Evolutionary conservation across 2,113 vertebrate species (phyloP), one percentile per base, ranked within the genome.

Genomic region (Hyperoodon ampullatus): DNA sequence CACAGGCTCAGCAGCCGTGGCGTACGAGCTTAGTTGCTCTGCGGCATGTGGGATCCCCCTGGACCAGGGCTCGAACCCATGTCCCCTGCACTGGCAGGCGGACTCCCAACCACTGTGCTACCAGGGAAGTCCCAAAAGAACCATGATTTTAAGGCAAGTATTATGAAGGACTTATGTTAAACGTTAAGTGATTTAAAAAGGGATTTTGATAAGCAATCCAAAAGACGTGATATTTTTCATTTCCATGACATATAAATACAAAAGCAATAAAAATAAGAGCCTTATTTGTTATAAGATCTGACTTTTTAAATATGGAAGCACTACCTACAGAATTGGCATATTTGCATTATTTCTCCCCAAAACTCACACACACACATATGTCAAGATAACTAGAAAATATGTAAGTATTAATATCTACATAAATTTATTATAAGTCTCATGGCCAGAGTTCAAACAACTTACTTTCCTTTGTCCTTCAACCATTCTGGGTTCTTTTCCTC

Each of bases 391-490:
- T 78, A 50, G 18, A 80, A 77, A 94, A 92, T 44, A 72, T 55
- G 23, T 71, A 50, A 92, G 42, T 50, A 81, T n/a, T 30, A 88
- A 50, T 6, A 35, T 42, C 39, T 50, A 39, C 24, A 42, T 10
- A 68, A 39, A 96, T 63, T 44, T 82, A 68, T 74, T 74, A 72
- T 71, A 93, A 77, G 44, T 18, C 35, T 39, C 47, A 94, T 75
- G 78, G 92, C 74, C 23, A 55, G 33, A 70, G 90, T 88, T 89
- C 58, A 81, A 80, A 98, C 99, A 90, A 99, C 99, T 98, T 97
- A 99, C 99, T 99, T 99, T 96, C 99, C 99, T 98, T 99, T 99
- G 21, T 99, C 99, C 96, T 99, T 99, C 63, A 99, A 94, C 99
- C 99, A 99, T 5, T 99, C 99, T 44, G 99, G 99, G 94, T 99